phyloP scores from a whole-genome alignment of 2,113 vertebrate genomes.

The Nettapus auritus region DNA sequence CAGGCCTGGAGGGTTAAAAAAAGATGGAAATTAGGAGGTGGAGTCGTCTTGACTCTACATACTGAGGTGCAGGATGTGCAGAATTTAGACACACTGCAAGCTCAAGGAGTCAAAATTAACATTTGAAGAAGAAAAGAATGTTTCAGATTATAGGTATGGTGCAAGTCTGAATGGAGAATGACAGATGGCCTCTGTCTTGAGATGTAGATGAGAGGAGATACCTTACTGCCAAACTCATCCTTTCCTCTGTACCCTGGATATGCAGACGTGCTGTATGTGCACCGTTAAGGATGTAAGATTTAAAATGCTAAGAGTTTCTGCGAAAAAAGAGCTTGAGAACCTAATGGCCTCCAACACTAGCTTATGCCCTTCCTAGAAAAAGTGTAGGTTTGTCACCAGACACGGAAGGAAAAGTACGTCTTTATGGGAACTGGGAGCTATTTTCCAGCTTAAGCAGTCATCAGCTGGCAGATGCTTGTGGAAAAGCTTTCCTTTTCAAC shows the following conservation, averaged over 20 bases:
- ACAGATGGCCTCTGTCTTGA: neutral
- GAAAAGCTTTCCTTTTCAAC: constrained; percentile 20
- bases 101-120: neutral
- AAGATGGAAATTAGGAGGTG: neutral
- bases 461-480: constrained; percentile 33
- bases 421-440: neutral
- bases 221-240: neutral
- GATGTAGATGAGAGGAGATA: neutral
- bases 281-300: neutral
- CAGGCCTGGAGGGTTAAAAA: neutral
- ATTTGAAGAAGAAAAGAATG: neutral
- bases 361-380: neutral
- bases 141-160: neutral
- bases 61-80: neutral
- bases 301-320: neutral
- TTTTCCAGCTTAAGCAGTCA: constrained; percentile 15
- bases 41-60: neutral
- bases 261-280: neutral
- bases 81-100: neutral
- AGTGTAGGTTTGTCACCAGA: neutral
- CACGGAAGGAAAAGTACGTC: neutral
- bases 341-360: neutral
- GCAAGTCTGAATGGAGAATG: neutral
- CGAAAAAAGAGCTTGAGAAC: neutral
- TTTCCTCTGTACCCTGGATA: neutral